These are phyloP conservation scores for Apotomis capreana DNA, from an alignment of 2,888 invertebrate species.

Conservation along the genomic window DNA sequence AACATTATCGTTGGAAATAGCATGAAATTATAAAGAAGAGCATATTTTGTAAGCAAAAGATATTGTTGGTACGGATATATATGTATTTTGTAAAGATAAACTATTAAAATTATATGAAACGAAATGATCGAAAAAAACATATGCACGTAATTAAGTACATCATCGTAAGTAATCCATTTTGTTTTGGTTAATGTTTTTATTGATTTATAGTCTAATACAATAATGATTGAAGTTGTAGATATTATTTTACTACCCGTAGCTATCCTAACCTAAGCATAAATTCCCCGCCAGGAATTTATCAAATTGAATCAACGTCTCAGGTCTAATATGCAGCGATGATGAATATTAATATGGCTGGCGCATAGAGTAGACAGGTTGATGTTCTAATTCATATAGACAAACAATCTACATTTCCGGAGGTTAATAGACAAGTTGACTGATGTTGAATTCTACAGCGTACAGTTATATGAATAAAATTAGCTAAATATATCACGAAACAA, in stretches of 20 bases:
- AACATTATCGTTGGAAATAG: conserved; percentile 23
- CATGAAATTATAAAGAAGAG: neutral
- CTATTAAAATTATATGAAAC: no score
- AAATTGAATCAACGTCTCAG: conserved; percentile 59
- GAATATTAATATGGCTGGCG: conserved; percentile 76
- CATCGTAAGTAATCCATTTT: no score
- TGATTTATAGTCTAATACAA: no score
- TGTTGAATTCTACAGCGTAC: no score
- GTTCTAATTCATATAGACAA: conserved; percentile 74
- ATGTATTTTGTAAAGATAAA: no score
- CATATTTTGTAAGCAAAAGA: neutral
- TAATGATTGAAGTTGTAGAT: neutral
- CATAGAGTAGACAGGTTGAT: conserved; percentile 45
- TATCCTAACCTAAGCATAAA: neutral
- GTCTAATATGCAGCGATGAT: conserved; percentile 59
- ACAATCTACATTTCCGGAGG: conserved; percentile 51
- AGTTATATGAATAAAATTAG: no score
- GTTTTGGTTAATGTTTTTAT: no score
- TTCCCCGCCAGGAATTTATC: conserved; percentile 48
- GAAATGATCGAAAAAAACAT: no score
- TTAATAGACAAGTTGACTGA: conserved; percentile 25
- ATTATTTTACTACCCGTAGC: neutral
- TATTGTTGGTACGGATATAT: no score
- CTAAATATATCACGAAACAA: no score
- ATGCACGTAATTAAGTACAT: no score